Base-by-base conservation (phyloP, 1,140 invertebrate species). In the Meloidogyne floridensis region DNA sequence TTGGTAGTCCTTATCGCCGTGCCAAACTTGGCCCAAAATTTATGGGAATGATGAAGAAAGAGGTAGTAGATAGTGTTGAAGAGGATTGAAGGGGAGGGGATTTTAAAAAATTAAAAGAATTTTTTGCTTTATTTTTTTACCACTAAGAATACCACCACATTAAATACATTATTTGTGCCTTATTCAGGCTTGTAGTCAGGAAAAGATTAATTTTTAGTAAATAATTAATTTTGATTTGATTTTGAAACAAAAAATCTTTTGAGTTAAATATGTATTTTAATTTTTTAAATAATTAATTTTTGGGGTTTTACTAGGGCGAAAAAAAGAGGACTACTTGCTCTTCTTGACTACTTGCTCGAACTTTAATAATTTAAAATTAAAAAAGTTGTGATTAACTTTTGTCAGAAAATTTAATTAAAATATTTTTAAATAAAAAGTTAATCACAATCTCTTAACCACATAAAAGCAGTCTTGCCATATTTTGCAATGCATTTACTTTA, bases 1-100 rank as follows among this genome's bases (percentile, higher is more conserved):
- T 54, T 3, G 53, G 59, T 32, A 32, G 32, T 15, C n/a, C n/a
- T 65, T 65, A 65, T 65, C 59, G 59, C 15, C 59, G 10, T n/a
- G 59, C 15, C 7, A 65, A 65, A n/a, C 59, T 65, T 65, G 10
- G 59, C 7, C 59, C 59, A 2, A 15, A 65, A n/a, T 65, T 65
- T 65, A 65, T 65, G 59, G 59, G 59, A 65, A n/a, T 65, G n/a
- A 8, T 65, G 59, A 65, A 65, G n/a, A 65, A 65, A 65, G 59
- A 65, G 4, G 13, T 59, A 4, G 11, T 4, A 3, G 13, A 15
- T 59, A 59, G n/a, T n/a, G 6, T n/a, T 7, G n/a, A 5, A 7
- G n/a, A 65, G 6, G n/a, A 65, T 65, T 65, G n/a, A 65, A n/a
- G 5, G n/a, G n/a, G 6, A 65, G 8, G 8, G 10, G 2, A 13